Evolutionary conservation across 2,113 vertebrate species (phyloP), one percentile per base, ranked within the genome.

Genomic region (Amphiprion percula): DNA sequence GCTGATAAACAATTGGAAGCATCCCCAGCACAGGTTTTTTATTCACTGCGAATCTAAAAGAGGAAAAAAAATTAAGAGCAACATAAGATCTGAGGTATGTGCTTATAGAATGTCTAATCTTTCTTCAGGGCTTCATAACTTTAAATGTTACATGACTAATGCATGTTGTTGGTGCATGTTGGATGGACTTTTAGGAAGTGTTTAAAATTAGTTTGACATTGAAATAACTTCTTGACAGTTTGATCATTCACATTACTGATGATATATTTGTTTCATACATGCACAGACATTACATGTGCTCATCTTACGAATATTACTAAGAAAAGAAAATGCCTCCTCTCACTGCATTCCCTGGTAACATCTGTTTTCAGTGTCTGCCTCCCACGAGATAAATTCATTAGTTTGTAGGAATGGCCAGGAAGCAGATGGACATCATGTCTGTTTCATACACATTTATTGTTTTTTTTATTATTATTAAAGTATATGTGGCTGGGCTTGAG

Each of bases 321-420:
- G 60, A 37, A 60, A 30, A 6, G 5, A 33, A 15, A 46, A 46
- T 37, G 4, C 24, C 2, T 66, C 21, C 47, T 62, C 44, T 85
- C 5, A 0, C 26, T 56, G n/a, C 75, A 74, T 85, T 79, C 63
- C 62, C 61, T 33, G n/a, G 0, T 65, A 73, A 88, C 90, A 93
- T 90, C 90, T 89, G 90, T 81, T 90, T 89, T 67, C 71, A 87
- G 73, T 54, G 70, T 77, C 64, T 39, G 70, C n/a, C 49, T 92
- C 89, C 83, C 84, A 68, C 12, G 61, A 85, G 90, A 93, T 86
- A 80, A 78, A 80, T 82, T 85, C 73, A 90, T 91, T 88, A 76
- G 86, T 83, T 75, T 87, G 59, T 68, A 72, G 83, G 66, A 91
- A 85, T 71, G 50, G 86, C 52, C 86, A 86, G 88, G 83, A 91